Evolutionary conservation across 2,113 vertebrate genomes (phyloP), one percentile per base, ranked within the genome.

Genomic region (Elephantulus edwardii): DNA sequence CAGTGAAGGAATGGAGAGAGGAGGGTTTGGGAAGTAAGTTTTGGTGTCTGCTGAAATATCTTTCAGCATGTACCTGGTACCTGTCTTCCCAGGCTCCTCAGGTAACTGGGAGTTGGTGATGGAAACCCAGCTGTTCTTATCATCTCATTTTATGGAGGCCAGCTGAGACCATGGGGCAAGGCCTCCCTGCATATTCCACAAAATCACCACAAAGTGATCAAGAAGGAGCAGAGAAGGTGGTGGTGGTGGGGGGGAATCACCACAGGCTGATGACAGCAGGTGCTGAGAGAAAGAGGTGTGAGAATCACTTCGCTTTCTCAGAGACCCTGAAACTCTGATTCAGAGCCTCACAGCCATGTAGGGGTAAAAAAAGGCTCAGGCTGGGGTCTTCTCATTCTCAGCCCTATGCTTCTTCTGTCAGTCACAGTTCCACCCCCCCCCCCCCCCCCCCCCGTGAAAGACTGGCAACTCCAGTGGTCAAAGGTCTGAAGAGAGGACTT

Each of bases 131-230:
- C 30, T 22, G 5, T 66, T 40, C 2, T 20, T 64, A n/a, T 19
- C 14, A 30, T 8, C 22, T 19, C 46, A 60, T 30, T 86, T 83
- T 10, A 72, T 46, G 54, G 42, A 80, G 13, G 58, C 4, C 79
- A 58, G 19, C 54, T 19, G 48, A 82, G 68, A 28, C 42, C 44
- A 46, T 28, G 11, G 64, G 40, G 80, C 35, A 93, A 66, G 17
- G 13, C 48, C 48, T 13, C 1, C 19, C 33, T 0, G 0, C 42
- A 28, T 4, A 1, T 12, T 3, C 3, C 22, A 30, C 48, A 13
- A 6, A 40, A 46, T 40, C 46, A 74, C 2, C 56, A 24, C 14
- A 28, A 40, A 62, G 46, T 50, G 33, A 28, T 46, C n/a, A n/a
- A n/a, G n/a, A n/a, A n/a, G n/a, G n/a, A n/a, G n/a, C n/a, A n/a